phyloP scores from a whole-genome alignment of 2,797 vertebrate genomes.

The Bradypodion pumilum region DNA sequence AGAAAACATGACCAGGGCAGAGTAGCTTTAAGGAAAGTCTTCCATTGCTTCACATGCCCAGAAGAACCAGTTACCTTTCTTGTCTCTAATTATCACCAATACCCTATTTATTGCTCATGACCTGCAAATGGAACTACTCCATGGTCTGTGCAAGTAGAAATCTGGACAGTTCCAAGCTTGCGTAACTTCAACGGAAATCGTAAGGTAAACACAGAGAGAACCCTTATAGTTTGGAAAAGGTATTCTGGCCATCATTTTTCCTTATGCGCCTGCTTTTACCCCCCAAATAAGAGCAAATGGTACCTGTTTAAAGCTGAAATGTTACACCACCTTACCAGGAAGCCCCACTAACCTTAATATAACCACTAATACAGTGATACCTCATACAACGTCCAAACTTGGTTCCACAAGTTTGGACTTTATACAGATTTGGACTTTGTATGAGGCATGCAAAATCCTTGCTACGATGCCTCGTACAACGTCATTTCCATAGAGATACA shows the following conservation, averaged over 20 bases:
- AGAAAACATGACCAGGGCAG: too few species aligned
- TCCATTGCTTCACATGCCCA: background rate
- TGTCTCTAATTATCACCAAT: background rate
- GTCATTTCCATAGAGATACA: too few species aligned
- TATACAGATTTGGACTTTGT: too few species aligned
- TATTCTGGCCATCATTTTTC: too few species aligned
- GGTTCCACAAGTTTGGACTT: too few species aligned
- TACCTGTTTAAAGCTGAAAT: background rate
- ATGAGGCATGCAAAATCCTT: too few species aligned
- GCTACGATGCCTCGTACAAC: too few species aligned
- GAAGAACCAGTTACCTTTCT: background rate
- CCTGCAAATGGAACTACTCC: background rate
- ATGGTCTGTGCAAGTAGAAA: too few species aligned
- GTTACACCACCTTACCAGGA: background rate
- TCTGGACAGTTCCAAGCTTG: too few species aligned
- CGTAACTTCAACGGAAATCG: background rate
- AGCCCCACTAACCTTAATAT: background rate
- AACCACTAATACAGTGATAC: background rate
- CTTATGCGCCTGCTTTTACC: background rate
- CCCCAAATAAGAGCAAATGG: background rate
- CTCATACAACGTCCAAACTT: too few species aligned
- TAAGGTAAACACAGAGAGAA: too few species aligned
- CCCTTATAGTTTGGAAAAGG: too few species aligned
- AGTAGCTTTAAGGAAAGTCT: background rate
- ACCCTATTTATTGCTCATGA: background rate